Percentiles rank a stretch among this genome's conserved stretches.
Conservation (phyloP, 1,140 invertebrate species). For the Plutomurus gul region DNA sequence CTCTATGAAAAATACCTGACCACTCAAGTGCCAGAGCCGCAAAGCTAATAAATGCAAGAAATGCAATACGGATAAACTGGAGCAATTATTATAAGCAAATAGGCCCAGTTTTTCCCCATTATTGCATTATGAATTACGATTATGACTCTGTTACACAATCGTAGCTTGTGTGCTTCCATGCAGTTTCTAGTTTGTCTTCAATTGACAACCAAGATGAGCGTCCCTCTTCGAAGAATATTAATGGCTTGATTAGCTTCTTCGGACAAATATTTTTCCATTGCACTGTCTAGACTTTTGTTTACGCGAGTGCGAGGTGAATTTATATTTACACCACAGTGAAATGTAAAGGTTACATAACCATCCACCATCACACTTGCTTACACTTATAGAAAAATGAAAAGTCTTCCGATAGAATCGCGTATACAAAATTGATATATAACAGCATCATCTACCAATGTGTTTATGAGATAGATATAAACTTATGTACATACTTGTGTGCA, state of each 20-base stretch:
- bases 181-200: constrained; percentile 29
- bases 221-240: constrained; percentile 27
- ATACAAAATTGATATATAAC: no score
- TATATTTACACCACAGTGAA: background rate
- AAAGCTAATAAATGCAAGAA: constrained; percentile 14
- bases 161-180: no score
- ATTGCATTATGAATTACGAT: constrained; percentile 24
- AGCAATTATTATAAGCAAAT: constrained; percentile 32
- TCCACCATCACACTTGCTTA: background rate
- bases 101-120: constrained; percentile 28
- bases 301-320: background rate
- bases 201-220: constrained; percentile 22
- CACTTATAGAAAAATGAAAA: no score
- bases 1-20: background rate
- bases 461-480: no score
- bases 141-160: constrained; percentile 33
- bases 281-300: background rate
- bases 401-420: no score
- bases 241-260: constrained; percentile 31
- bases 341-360: background rate
- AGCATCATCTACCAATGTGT: no score
- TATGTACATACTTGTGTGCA: no score
- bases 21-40: background rate
- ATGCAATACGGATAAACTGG: constrained; percentile 17
- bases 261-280: constrained; percentile 23